These are phyloP conservation scores for Prochilodus magdalenae DNA, from an alignment of 2,113 vertebrate genomes.

Conservation along the genomic window DNA sequence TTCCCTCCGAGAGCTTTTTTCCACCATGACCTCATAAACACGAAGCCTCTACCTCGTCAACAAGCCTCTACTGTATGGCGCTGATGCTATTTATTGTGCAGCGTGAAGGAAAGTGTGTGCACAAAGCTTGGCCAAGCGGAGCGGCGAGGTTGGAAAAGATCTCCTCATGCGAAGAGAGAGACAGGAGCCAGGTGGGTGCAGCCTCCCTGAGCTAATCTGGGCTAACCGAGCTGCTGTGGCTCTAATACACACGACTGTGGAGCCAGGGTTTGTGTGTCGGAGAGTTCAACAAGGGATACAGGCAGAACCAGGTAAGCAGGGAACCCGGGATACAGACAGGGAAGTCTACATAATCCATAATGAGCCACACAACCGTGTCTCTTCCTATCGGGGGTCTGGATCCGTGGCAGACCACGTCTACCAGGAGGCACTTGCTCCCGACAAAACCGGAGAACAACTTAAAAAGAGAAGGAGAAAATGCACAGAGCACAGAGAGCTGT, in stretches of 20 bases:
- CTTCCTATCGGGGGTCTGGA: too few species aligned
- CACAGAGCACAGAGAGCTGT: too few species aligned
- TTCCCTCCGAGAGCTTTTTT: conserved; percentile 1
- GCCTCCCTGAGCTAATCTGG: conserved; percentile 44
- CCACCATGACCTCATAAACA: not conserved
- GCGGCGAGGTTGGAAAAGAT: not conserved
- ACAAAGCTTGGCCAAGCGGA: conserved; percentile 11
- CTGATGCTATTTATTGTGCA: not conserved
- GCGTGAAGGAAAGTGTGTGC: not conserved
- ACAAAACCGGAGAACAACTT: too few species aligned
- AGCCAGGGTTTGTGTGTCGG: not conserved
- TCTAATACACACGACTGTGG: conserved; percentile 15
- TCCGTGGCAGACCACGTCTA: too few species aligned
- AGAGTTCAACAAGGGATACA: not conserved
- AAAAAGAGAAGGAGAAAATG: too few species aligned
- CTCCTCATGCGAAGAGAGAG: conserved; percentile 36
- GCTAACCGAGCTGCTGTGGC: conserved; percentile 8
- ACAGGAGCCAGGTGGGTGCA: conserved; percentile 50
- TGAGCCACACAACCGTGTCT: too few species aligned
- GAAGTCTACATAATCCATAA: not conserved
- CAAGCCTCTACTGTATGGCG: not conserved
- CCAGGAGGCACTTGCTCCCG: too few species aligned
- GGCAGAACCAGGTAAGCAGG: conserved; percentile 20
- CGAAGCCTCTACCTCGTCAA: not conserved
- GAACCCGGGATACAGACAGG: not conserved